Evolutionary conservation across 1,140 invertebrate species (phyloP), one percentile per base, ranked within the genome.

Genomic region (Drosophila lacteicornis): DNA sequence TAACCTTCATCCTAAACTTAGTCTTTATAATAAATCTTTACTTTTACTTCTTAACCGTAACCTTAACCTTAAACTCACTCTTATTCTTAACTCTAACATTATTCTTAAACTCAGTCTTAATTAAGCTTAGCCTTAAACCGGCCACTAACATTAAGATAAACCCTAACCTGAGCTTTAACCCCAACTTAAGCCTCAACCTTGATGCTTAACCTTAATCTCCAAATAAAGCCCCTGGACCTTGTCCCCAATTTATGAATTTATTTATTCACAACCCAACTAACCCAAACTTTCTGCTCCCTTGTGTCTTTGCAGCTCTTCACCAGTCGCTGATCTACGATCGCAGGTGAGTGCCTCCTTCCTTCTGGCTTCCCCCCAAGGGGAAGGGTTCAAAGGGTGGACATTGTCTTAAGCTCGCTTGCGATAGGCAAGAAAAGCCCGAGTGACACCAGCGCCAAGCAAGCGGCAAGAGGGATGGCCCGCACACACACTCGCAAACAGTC

Each of bases 351-450:
- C 2, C 6, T 45, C 11, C 22, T 25, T 43, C n/a, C 33, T 33
- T 33, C 27, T 30, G 27, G 30, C 30, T 8, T 9, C 33, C 33
- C 9, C 33, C 9, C 9, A 33, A 33, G 8, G 9, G 11, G 5
- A 11, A 5, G 17, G 27, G 5, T n/a, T 36, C 9, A 30, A 42
- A n/a, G 36, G 55, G 40, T 22, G 63, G 42, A 61, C 42, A 33
- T 63, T 47, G 42, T 67, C 58, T 65, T 67, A 67, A 67, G 58
- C 63, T 67, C 43, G 38, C 17, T 17, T 27, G 27, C 46, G 62
- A 69, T 69, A 68, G 66, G 66, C 63, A 69, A 55, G 17, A 19
- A 38, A 46, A 62, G 33, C 33, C 33, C 43, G 17, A 46, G 33
- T 47, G 55, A 60, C 63, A 67, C 33, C 33, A n/a, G 36, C 53